Evolutionary conservation across 2,888 invertebrate species (phyloP).

Genomic region (Cephonodes hylas): DNA sequence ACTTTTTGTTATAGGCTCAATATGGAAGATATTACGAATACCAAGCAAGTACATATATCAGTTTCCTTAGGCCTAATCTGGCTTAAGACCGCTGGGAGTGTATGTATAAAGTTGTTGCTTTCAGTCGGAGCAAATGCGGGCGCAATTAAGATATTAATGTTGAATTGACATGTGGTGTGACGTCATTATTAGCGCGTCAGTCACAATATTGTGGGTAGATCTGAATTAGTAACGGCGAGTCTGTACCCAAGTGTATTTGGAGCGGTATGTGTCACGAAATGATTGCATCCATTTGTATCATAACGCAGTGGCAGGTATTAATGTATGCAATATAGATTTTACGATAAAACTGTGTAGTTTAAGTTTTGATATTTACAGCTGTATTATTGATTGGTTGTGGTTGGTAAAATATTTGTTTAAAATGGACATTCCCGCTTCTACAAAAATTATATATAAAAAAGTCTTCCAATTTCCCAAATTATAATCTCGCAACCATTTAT

Average conservation of each 20-base stretch:
- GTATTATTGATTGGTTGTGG: background rate
- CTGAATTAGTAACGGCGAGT: background rate
- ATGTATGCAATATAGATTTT: background rate
- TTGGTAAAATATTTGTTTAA: background rate
- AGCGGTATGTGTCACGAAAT: background rate
- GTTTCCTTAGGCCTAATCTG: background rate
- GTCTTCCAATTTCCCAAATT: too few relatives aligned
- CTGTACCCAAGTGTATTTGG: background rate
- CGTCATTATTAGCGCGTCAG: constrained; percentile 12
- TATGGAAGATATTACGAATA: background rate
- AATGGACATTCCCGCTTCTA: background rate
- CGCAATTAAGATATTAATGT: constrained; percentile 15
- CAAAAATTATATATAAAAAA: background rate
- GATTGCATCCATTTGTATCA: background rate
- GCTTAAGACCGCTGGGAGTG: background rate
- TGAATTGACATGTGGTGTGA: constrained; percentile 15
- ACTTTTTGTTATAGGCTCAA: background rate
- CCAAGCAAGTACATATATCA: background rate
- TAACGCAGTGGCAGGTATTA: background rate
- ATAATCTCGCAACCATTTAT: too few relatives aligned
- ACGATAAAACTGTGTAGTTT: background rate
- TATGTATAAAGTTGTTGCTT: constrained; percentile 2
- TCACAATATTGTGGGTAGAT: constrained; percentile 10
- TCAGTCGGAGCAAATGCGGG: constrained; percentile 10
- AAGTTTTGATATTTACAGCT: background rate